A percentile compares a stretch with the other conserved stretches of the same genome.
These are phyloP conservation scores for Tympanuchus pallidicinctus DNA, from an alignment of 2,113 vertebrate genomes.

Conservation along the genomic window DNA sequence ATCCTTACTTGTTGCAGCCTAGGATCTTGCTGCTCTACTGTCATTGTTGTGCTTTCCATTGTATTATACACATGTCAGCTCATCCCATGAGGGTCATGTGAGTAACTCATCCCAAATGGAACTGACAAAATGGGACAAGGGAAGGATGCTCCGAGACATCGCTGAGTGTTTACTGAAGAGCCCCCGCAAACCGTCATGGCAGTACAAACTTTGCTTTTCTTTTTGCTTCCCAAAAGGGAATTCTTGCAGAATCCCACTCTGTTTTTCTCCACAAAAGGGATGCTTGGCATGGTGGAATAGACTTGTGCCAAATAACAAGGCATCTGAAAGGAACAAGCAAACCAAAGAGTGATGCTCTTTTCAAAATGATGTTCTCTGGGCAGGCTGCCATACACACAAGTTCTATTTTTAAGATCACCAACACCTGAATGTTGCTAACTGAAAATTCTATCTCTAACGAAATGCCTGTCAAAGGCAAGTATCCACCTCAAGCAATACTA, in stretches of 20 bases:
- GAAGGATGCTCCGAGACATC: background rate
- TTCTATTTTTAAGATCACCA: background rate
- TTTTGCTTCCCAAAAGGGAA: background rate
- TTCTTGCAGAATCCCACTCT: background rate
- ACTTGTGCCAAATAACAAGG: background rate
- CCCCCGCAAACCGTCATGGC: background rate
- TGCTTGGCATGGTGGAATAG: background rate
- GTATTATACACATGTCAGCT: too few species aligned
- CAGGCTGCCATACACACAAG: background rate
- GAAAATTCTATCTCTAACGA: background rate
- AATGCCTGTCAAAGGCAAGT: background rate
- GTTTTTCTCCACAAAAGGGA: background rate
- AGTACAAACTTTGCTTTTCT: background rate
- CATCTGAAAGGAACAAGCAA: background rate
- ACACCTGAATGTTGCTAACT: background rate
- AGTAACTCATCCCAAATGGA: background rate
- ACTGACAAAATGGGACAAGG: background rate
- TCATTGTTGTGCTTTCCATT: too few species aligned
- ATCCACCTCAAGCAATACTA: background rate
- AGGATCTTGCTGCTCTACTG: too few species aligned
- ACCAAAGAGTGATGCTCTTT: background rate
- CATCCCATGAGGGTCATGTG: too few species aligned
- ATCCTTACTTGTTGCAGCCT: too few species aligned
- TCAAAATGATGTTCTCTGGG: background rate
- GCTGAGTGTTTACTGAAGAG: background rate